These are phyloP conservation scores for Parauchenoglanis ngamensis DNA, from an alignment of 2,797 vertebrate genomes.

Conservation along the genomic window DNA sequence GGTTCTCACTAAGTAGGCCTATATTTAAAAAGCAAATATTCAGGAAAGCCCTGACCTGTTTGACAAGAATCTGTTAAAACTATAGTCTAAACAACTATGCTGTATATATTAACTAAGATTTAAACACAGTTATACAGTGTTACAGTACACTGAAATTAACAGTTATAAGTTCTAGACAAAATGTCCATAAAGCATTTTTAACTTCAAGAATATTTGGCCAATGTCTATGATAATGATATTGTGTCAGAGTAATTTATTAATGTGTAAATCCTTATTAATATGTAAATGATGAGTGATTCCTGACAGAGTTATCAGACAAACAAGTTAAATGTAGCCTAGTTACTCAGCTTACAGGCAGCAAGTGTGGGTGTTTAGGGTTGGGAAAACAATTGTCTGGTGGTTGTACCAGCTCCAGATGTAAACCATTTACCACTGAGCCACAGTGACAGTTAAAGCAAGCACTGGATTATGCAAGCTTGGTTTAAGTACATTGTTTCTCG, in stretches of 20 bases:
- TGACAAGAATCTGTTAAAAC: neutral
- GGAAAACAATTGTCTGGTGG: constrained; percentile 22
- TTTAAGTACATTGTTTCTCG: neutral
- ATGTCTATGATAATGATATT: neutral
- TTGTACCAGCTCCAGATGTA: neutral
- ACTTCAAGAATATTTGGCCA: neutral
- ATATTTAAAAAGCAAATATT: constrained; percentile 1
- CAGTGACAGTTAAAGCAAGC: neutral
- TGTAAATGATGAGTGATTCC: constrained; percentile 5
- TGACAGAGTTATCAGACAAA: neutral
- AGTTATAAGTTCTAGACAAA: neutral
- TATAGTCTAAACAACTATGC: neutral
- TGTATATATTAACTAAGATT: neutral
- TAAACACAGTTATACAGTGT: neutral
- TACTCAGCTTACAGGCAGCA: neutral
- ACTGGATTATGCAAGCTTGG: neutral
- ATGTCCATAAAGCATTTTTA: neutral
- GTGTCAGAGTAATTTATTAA: neutral
- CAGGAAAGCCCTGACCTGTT: neutral
- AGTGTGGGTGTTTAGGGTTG: neutral
- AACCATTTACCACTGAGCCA: neutral
- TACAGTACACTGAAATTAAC: neutral
- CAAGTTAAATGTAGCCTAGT: neutral
- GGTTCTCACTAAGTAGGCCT: neutral
- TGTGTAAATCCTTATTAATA: neutral